These are phyloP conservation scores for Odontomyia ornata DNA, from an alignment of 2,888 invertebrate genomes.

Conservation along the genomic window DNA sequence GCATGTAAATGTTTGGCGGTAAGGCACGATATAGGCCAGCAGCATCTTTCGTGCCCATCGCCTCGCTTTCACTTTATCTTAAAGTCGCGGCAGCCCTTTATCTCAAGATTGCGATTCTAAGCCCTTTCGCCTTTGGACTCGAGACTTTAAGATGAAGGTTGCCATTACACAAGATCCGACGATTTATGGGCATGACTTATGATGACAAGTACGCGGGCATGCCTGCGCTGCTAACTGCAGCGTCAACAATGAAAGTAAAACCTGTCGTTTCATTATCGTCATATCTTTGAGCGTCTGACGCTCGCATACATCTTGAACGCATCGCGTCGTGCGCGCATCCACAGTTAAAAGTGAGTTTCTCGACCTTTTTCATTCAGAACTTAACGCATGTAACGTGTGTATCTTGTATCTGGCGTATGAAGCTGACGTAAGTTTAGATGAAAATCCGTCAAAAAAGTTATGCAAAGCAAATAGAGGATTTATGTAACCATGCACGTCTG, in stretches of 20 bases:
- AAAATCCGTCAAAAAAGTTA: too few relatives aligned
- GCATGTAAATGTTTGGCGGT: too few relatives aligned
- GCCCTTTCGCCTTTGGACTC: constrained; percentile 15
- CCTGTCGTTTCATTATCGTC: constrained; percentile 39
- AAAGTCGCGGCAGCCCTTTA: constrained; percentile 30
- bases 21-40: too few relatives aligned
- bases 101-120: not conserved
- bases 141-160: not conserved
- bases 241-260: constrained; percentile 43
- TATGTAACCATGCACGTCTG: not conserved
- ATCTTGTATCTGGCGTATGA: too few relatives aligned
- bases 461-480: not conserved
- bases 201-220: constrained; percentile 31
- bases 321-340: constrained; percentile 24
- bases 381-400: not conserved
- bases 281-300: constrained; percentile 23
- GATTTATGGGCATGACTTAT: constrained; percentile 43
- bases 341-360: constrained; percentile 40
- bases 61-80: not conserved
- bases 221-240: constrained; percentile 25
- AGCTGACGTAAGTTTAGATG: too few relatives aligned
- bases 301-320: constrained; percentile 14
- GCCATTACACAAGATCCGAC: constrained; percentile 14
- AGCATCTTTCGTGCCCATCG: not conserved
- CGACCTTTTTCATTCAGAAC: constrained; percentile 29